A percentile compares a stretch with the other conserved stretches of the same genome.
phyloP scores from a whole-genome alignment of 2,888 invertebrate genomes.

The Blera fallax region DNA sequence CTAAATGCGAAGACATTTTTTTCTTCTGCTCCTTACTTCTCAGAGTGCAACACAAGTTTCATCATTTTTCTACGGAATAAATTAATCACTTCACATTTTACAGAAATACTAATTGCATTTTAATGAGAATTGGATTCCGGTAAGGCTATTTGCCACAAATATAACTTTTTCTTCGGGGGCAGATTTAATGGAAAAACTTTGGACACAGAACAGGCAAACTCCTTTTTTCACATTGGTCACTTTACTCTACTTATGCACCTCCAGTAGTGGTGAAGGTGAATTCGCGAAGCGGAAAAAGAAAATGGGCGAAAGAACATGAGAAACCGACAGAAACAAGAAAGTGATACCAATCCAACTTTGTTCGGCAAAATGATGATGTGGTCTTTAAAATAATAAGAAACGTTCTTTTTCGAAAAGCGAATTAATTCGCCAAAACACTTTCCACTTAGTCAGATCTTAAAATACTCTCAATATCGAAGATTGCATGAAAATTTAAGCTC shows the following conservation, averaged over 20 bases:
- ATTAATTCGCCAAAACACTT: too few species aligned
- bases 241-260: slow-evolving; percentile 46
- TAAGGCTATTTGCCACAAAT: slow-evolving; percentile 11
- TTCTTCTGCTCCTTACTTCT: slow-evolving; percentile 55
- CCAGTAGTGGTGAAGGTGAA: slow-evolving; percentile 49
- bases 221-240: slow-evolving; percentile 53
- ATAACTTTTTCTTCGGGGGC: slow-evolving; percentile 26
- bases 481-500: too few species aligned
- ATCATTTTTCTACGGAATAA: slow-evolving; percentile 2
- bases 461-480: too few species aligned
- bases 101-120: slow-evolving; percentile 48
- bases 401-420: too few species aligned
- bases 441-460: too few species aligned
- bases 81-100: slow-evolving; percentile 58
- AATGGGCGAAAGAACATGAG: slow-evolving; percentile 36
- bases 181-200: slow-evolving; percentile 50
- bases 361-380: too few species aligned
- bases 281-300: slow-evolving; percentile 46
- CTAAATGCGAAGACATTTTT: slow-evolving; percentile 75
- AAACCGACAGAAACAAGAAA: background rate
- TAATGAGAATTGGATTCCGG: slow-evolving; percentile 12
- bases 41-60: slow-evolving; percentile 49
- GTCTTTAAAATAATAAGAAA: too few species aligned
- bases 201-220: slow-evolving; percentile 60
- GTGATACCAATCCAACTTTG: too few species aligned